Percentiles rank a stretch among this genome's conserved stretches.
phyloP scores from a whole-genome alignment of 2,113 vertebrate genomes.

The Podocnemis expansa region DNA sequence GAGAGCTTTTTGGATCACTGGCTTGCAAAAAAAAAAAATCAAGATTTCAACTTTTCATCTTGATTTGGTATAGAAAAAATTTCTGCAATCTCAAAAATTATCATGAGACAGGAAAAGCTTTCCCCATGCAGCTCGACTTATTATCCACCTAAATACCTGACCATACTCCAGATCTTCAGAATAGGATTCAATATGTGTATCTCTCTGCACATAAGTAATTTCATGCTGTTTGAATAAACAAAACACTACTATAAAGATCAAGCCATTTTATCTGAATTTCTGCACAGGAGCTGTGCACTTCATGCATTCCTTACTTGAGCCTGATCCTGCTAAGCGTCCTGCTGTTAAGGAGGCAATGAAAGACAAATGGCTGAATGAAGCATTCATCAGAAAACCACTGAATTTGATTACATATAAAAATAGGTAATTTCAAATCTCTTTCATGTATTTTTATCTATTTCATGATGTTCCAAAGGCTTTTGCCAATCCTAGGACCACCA shows the following conservation, averaged over 20 bases:
- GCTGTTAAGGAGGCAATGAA: conserved; percentile 81
- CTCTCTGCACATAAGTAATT: neutral
- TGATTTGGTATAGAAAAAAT: neutral
- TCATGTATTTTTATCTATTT: neutral
- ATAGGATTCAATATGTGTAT: neutral
- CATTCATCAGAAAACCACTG: conserved; percentile 75
- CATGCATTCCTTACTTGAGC: conserved; percentile 83
- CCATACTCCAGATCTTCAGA: neutral
- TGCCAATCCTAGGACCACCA: conserved; percentile 2
- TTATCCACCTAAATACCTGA: neutral
- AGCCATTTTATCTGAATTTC: conserved; percentile 7
- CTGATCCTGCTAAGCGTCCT: conserved; percentile 81
- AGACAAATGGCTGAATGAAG: conserved; percentile 83
- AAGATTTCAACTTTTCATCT: neutral
- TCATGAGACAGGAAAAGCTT: neutral
- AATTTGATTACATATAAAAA: conserved; percentile 74
- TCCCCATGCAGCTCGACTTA: neutral
- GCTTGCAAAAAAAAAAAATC: neutral
- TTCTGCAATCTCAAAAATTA: neutral
- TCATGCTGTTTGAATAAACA: neutral
- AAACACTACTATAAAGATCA: neutral
- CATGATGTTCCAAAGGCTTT: neutral
- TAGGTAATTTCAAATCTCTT: conserved; percentile 73
- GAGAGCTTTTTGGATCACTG: neutral
- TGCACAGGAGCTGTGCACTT: conserved; percentile 79